Conservation (phyloP, 2,797 vertebrate species). For the Manis pentadactyla region DNA sequence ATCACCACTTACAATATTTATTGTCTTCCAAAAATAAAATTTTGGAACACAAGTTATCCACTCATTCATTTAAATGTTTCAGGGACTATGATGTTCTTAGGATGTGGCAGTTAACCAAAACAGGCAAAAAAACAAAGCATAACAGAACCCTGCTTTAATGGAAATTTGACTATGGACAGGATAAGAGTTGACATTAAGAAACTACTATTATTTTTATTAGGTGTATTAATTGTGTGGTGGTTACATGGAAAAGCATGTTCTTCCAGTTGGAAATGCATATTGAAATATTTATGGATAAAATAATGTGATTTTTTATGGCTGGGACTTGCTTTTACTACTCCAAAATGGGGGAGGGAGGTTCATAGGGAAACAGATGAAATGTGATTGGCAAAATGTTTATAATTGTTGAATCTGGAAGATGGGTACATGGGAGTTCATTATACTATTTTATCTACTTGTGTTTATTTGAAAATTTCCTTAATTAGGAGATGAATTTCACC, state of each 20-base stretch:
- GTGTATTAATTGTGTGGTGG: background rate
- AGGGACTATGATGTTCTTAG: background rate
- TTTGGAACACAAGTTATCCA: background rate
- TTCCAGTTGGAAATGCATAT: background rate
- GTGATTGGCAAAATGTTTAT: background rate
- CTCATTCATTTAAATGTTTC: background rate
- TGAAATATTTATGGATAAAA: background rate
- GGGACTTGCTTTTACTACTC: background rate
- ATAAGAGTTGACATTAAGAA: background rate
- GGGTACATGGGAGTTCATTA: background rate
- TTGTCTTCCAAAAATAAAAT: background rate
- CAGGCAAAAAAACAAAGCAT: background rate
- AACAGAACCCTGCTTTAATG: background rate
- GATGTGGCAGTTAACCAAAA: background rate
- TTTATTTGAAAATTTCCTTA: slow-evolving; percentile 56
- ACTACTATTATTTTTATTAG: background rate
- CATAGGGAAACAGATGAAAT: background rate
- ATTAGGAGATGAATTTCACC: slow-evolving; percentile 45
- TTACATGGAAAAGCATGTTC: background rate
- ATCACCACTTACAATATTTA: background rate
- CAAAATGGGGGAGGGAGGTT: background rate
- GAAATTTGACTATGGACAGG: background rate
- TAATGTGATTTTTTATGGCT: background rate
- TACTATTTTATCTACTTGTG: background rate
- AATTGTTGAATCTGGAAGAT: background rate